These are phyloP conservation scores for Allobates femoralis DNA, from an alignment of 2,797 vertebrate species.

Conservation along the genomic window DNA sequence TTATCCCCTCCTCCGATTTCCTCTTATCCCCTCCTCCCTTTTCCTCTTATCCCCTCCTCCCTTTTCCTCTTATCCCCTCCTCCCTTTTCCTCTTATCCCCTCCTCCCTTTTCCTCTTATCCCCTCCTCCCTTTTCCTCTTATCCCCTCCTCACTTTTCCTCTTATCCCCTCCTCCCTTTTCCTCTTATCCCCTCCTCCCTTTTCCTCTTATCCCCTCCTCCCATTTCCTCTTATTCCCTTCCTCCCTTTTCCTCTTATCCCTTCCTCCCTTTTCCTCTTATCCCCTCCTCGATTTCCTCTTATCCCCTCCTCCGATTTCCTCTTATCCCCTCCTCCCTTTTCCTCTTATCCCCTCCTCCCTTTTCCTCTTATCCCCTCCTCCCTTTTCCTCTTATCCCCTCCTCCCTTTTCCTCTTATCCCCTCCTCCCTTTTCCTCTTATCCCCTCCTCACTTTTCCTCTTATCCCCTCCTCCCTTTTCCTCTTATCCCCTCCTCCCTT, in stretches of 20 bases:
- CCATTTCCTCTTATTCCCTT: neutral
- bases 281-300: neutral
- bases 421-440: neutral
- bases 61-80: neutral
- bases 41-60: neutral
- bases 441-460: neutral
- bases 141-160: no score
- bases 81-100: neutral
- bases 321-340: neutral
- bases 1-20: neutral
- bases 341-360: neutral
- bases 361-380: neutral
- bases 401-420: neutral
- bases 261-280: neutral
- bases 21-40: neutral
- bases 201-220: neutral
- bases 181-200: no score
- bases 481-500: no score
- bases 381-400: neutral
- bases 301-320: no score
- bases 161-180: no score
- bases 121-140: neutral
- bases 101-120: neutral
- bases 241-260: neutral
- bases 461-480: neutral